Evolutionary conservation across 2,888 invertebrate genomes (phyloP).

Genomic region (Cerastis leucographa): DNA sequence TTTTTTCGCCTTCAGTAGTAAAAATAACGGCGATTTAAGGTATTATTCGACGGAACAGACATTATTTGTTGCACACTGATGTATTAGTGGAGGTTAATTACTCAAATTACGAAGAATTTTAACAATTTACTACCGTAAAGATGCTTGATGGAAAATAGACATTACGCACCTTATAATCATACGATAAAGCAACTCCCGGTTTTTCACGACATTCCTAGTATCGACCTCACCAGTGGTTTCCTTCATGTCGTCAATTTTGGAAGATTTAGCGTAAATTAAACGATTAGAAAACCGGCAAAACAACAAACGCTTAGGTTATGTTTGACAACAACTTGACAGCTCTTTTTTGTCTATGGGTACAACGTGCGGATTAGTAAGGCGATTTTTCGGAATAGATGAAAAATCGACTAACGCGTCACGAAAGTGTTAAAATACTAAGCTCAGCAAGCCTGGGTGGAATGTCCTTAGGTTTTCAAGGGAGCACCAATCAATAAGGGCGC

Average conservation of each 20-base stretch:
- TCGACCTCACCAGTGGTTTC: conserved; percentile 89
- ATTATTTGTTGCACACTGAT: neutral
- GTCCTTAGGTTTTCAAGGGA: conserved; percentile 1
- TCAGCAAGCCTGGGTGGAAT: conserved; percentile 8
- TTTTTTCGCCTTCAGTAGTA: neutral
- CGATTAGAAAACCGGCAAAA: conserved; percentile 58
- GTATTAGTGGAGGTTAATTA: neutral
- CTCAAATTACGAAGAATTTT: neutral
- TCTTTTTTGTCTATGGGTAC: conserved; percentile 58
- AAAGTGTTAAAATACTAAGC: conserved; percentile 11
- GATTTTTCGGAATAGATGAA: neutral
- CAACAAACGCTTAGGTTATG: conserved; percentile 64
- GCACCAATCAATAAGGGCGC: conserved; percentile 71
- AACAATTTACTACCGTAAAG: neutral
- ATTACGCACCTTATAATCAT: conserved; percentile 95
- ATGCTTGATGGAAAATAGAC: neutral
- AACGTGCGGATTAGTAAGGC: conserved; percentile 12
- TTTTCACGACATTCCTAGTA: conserved; percentile 95
- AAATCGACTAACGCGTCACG: conserved; percentile 31
- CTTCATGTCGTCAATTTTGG: conserved; percentile 78
- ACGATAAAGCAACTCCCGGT: conserved; percentile 96
- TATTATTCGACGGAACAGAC: neutral
- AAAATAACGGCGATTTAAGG: neutral
- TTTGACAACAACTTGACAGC: conserved; percentile 71
- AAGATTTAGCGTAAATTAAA: neutral